phyloP scores from a whole-genome alignment of 2,888 invertebrate genomes.

The Drosophila infuscata region DNA sequence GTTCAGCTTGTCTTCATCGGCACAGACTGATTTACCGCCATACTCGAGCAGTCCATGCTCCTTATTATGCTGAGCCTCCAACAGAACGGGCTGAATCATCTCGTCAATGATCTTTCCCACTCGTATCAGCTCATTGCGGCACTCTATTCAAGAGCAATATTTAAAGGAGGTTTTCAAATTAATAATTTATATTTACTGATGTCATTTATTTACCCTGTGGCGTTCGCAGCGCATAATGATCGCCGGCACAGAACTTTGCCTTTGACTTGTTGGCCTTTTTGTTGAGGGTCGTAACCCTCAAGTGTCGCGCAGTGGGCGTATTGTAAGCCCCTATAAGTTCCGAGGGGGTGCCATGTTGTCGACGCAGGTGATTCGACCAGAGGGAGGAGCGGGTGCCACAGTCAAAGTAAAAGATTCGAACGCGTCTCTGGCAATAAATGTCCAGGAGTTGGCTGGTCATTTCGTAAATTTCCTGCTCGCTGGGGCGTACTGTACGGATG shows the following conservation, averaged over 20 bases:
- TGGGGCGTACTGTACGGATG: slow-evolving; percentile 73
- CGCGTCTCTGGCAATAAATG: slow-evolving; percentile 80
- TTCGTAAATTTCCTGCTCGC: slow-evolving; percentile 79
- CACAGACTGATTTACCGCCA: slow-evolving; percentile 27
- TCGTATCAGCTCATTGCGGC: slow-evolving; percentile 82
- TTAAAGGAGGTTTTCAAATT: neutral
- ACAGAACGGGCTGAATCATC: slow-evolving; percentile 78
- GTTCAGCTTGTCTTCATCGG: neutral
- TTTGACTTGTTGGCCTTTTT: slow-evolving; percentile 46
- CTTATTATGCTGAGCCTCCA: slow-evolving; percentile 59
- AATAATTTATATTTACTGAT: neutral
- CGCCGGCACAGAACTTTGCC: slow-evolving; percentile 75
- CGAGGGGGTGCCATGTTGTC: slow-evolving; percentile 76
- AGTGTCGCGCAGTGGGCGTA: slow-evolving; percentile 69
- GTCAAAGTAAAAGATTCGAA: slow-evolving; percentile 80
- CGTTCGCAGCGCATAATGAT: slow-evolving; percentile 82
- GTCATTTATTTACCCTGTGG: slow-evolving; percentile 70
- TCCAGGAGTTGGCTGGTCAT: slow-evolving; percentile 81
- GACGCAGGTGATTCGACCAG: slow-evolving; percentile 78
- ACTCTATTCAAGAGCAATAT: slow-evolving; percentile 57
- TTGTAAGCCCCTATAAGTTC: slow-evolving; percentile 81
- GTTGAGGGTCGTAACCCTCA: slow-evolving; percentile 69
- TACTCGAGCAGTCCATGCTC: slow-evolving; percentile 30
- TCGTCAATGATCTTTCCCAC: slow-evolving; percentile 83
- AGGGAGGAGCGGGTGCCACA: slow-evolving; percentile 80